Conservation (phyloP, 2,113 vertebrate species). For the Dipodomys merriami region DNA sequence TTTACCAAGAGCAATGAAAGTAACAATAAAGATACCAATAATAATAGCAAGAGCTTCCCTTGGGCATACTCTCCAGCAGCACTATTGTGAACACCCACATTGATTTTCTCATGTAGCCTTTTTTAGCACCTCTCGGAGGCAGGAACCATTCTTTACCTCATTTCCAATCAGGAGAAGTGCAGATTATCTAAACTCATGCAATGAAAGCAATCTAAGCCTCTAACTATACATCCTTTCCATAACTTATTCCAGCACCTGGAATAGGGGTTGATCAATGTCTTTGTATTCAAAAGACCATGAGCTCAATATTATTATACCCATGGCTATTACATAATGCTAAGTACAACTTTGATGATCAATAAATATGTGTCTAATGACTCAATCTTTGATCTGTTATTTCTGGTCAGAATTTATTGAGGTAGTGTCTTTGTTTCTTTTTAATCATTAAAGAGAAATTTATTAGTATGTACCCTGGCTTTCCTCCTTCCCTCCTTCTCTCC, state of each 20-base stretch:
- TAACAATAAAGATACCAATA: background rate
- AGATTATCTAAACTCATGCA: background rate
- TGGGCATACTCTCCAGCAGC: background rate
- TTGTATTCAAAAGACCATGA: background rate
- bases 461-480: background rate
- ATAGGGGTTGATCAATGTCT: background rate
- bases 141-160: background rate
- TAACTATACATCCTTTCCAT: background rate
- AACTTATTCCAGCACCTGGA: too few species aligned
- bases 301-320: background rate
- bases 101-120: background rate
- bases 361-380: background rate
- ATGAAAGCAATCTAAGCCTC: background rate
- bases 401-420: background rate
- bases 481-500: too few species aligned
- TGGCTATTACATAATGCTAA: background rate
- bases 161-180: background rate
- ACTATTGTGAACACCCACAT: background rate
- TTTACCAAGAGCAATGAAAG: background rate
- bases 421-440: constrained; percentile 34
- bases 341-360: background rate
- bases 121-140: background rate
- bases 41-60: background rate
- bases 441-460: constrained; percentile 16
- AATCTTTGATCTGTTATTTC: constrained; percentile 36